Conservation (phyloP, 2,888 invertebrate species). For the Empis livida region DNA sequence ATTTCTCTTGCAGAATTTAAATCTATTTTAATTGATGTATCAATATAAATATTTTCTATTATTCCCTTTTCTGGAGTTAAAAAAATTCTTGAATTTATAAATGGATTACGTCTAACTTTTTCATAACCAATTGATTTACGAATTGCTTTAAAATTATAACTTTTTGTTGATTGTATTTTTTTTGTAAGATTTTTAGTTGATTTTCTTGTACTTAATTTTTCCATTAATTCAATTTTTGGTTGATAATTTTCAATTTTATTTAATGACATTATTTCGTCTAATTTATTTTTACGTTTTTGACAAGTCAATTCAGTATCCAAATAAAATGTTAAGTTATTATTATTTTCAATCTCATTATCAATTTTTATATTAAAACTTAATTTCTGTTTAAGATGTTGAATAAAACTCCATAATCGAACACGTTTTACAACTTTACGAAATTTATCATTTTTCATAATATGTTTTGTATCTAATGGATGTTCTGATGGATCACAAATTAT, state of each 20-base stretch:
- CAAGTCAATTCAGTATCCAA: too few relatives aligned
- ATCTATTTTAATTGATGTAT: too few relatives aligned
- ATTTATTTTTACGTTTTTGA: background rate
- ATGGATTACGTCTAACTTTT: background rate
- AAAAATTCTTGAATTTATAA: background rate
- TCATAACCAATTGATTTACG: background rate
- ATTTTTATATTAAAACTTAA: background rate
- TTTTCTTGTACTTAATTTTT: background rate
- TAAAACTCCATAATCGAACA: background rate
- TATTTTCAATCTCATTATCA: background rate
- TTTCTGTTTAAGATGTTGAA: background rate
- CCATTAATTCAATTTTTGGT: background rate
- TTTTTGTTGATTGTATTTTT: background rate
- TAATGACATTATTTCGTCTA: background rate
- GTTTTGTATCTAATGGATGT: too few relatives aligned
- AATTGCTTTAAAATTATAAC: background rate
- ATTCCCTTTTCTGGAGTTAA: too few relatives aligned
- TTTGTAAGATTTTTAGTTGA: background rate
- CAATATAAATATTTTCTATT: too few relatives aligned
- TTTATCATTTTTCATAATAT: too few relatives aligned
- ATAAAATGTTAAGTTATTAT: background rate
- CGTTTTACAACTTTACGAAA: background rate
- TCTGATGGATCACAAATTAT: too few relatives aligned
- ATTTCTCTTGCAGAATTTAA: too few relatives aligned
- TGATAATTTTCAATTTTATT: background rate